These are phyloP conservation scores for Digitonthophagus gazella DNA, from an alignment of 2,888 invertebrate species.

Conservation along the genomic window DNA sequence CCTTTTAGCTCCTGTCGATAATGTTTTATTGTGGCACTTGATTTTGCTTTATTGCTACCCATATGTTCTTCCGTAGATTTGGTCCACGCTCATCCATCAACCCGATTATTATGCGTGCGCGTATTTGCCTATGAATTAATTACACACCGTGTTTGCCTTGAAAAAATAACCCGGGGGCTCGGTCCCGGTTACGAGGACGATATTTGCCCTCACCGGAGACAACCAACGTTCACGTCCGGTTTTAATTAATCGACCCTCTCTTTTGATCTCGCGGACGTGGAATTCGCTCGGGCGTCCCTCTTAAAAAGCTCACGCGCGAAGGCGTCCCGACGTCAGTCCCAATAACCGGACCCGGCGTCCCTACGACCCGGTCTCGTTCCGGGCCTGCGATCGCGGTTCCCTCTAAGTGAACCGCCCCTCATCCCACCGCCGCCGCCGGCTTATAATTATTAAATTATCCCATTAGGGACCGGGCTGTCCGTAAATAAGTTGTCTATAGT, in stretches of 20 bases:
- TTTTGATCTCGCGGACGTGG: too few relatives aligned
- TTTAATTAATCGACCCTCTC: not conserved
- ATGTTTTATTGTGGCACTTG: slow-evolving; percentile 43
- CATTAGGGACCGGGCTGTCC: slow-evolving; percentile 34
- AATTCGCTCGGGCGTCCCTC: too few relatives aligned
- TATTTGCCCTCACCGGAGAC: not conserved
- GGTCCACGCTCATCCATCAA: not conserved
- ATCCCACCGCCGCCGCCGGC: slow-evolving; percentile 30
- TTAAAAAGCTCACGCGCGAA: not conserved
- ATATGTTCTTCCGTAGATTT: slow-evolving; percentile 38
- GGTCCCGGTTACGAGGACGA: too few relatives aligned
- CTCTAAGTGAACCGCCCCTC: slow-evolving; percentile 32
- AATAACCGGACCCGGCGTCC: slow-evolving; percentile 30
- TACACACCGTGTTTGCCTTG: not conserved
- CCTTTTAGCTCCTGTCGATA: slow-evolving; percentile 36
- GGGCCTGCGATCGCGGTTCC: slow-evolving; percentile 30
- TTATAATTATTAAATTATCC: slow-evolving; percentile 45
- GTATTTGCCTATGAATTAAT: not conserved
- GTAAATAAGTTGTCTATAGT: slow-evolving; percentile 34
- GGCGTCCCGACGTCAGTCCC: slow-evolving; percentile 28
- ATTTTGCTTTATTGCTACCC: slow-evolving; percentile 45
- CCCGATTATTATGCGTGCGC: not conserved
- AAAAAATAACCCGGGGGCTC: not conserved
- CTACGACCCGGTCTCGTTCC: slow-evolving; percentile 24
- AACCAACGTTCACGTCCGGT: not conserved